Conservation (phyloP, 64 coral and sea anemone species). For the Montipora foliosa region DNA sequence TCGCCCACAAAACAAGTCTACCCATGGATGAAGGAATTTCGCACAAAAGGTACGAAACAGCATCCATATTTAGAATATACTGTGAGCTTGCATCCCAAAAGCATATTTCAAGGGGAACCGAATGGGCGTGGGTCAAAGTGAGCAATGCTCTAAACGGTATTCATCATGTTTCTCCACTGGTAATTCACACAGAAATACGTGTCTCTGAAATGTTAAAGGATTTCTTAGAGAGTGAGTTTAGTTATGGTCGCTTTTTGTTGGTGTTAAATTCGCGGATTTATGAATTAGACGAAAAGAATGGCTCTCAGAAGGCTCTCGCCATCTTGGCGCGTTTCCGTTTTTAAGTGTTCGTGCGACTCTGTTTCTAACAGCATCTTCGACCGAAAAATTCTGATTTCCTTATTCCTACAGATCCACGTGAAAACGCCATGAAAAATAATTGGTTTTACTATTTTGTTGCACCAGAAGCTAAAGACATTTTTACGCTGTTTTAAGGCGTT, state of each 20-base stretch:
- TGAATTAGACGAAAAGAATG: slow-evolving; percentile 26
- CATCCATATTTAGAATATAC: not conserved
- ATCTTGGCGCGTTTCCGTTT: slow-evolving; percentile 23
- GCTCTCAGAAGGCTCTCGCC: not conserved
- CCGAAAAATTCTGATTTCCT: not conserved
- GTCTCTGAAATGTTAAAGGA: not conserved
- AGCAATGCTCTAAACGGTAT: not conserved
- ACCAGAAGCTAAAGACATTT: slow-evolving; percentile 39
- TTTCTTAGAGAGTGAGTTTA: not conserved
- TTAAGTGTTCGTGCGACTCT: not conserved
- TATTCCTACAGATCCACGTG: not conserved
- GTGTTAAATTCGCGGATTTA: slow-evolving; percentile 2
- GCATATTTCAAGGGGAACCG: not conserved
- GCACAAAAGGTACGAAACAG: slow-evolving; percentile 83
- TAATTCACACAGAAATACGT: not conserved
- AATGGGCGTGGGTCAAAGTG: not conserved
- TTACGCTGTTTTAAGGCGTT: slow-evolving; percentile 38
- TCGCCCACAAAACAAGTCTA: slow-evolving; percentile 37
- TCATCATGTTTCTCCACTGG: not conserved
- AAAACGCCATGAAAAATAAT: not conserved
- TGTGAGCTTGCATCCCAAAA: not conserved
- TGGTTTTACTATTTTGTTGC: slow-evolving; percentile 57
- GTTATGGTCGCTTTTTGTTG: not conserved
- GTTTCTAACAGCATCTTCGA: not conserved
- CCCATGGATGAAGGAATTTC: slow-evolving; percentile 94